These are phyloP conservation scores for Mesocricetus auratus DNA, from an alignment of 2,113 vertebrate species.

Conservation along the genomic window DNA sequence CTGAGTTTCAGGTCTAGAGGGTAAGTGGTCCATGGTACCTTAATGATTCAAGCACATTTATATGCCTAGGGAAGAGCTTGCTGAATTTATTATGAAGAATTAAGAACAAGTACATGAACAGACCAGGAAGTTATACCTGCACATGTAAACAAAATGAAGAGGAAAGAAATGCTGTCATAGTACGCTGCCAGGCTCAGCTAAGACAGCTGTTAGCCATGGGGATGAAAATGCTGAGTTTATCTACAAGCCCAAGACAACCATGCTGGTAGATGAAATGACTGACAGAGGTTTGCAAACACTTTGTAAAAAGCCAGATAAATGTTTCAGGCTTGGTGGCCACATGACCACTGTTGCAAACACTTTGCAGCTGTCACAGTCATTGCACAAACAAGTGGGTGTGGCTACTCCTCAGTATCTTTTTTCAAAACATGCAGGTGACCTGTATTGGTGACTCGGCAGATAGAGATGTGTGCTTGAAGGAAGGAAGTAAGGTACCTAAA, in stretches of 20 bases:
- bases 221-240: neutral
- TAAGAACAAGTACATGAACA: neutral
- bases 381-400: neutral
- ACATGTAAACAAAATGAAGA: neutral
- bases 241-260: neutral
- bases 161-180: neutral
- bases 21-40: neutral
- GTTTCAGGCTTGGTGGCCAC: conserved; percentile 12
- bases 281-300: neutral
- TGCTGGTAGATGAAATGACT: neutral
- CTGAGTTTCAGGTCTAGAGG: neutral
- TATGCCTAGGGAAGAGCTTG: neutral
- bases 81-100: conserved; percentile 5
- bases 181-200: neutral
- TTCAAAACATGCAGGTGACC: neutral
- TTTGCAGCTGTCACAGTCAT: neutral
- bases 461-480: neutral
- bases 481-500: neutral
- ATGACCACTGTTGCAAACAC: neutral
- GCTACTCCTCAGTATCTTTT: neutral
- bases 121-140: neutral
- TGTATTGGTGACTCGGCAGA: neutral
- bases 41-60: neutral
- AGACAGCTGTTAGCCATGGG: neutral
- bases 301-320: conserved; percentile 6